Percentiles rank a stretch among this genome's conserved stretches.
phyloP scores from a whole-genome alignment of 2,888 invertebrate species.

The Podotricha telesiphe region DNA sequence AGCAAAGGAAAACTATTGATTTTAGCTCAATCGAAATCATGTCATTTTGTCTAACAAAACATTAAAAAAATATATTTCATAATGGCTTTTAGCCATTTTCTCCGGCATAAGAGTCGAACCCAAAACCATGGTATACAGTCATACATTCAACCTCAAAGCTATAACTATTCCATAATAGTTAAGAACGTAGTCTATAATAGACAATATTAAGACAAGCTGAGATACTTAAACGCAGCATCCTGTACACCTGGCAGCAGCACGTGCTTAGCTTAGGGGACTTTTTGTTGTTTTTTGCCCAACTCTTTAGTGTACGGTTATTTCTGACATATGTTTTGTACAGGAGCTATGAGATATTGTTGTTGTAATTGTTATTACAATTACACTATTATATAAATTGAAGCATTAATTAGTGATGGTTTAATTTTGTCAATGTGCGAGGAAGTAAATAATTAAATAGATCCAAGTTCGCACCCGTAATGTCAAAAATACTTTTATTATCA shows the following conservation, averaged over 20 bases:
- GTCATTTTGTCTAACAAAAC: too few relatives aligned
- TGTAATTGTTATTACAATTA: background rate
- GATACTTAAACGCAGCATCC: conserved; percentile 44
- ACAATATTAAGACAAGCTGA: conserved; percentile 29
- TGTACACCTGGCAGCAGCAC: conserved; percentile 52
- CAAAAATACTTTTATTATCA: too few relatives aligned
- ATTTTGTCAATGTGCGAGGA: too few relatives aligned
- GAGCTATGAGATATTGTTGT: background rate
- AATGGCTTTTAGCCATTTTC: too few relatives aligned
- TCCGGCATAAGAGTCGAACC: too few relatives aligned
- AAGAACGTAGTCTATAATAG: conserved; percentile 2
- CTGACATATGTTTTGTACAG: conserved; percentile 33
- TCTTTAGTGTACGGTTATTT: conserved; percentile 38
- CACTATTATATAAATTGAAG: background rate
- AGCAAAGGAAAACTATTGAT: too few relatives aligned
- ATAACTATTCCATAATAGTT: background rate
- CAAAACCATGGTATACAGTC: too few relatives aligned
- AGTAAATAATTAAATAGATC: too few relatives aligned
- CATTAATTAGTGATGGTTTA: too few relatives aligned
- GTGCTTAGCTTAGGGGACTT: conserved; percentile 45
- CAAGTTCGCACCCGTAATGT: too few relatives aligned
- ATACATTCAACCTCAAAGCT: background rate
- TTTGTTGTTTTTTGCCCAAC: conserved; percentile 42
- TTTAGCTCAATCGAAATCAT: too few relatives aligned
- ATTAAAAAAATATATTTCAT: too few relatives aligned